Evolutionary conservation across 2,113 vertebrate species (phyloP), one percentile per base, ranked within the genome.

Genomic region (Pangasianodon hypophthalmus): DNA sequence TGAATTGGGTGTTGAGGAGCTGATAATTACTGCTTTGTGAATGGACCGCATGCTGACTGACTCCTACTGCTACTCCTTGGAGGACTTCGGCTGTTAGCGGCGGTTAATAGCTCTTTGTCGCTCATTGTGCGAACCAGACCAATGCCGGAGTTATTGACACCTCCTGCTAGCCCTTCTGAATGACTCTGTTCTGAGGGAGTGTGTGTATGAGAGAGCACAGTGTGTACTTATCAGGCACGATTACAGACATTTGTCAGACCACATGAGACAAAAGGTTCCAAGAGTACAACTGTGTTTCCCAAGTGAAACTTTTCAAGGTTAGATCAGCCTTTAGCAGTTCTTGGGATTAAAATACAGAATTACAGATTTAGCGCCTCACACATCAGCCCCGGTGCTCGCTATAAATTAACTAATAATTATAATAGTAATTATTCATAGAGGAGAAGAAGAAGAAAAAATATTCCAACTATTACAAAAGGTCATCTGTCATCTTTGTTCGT

Each of bases 11-110:
- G 44, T 16, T 89, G 77, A 89, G 86, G 62, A 60, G 4, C 24
- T 62, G 84, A 71, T 86, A 89, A 88, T 90, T 89, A 87, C 88
- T 67, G 69, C 64, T 88, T 64, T 88, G 37, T 93, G 81, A 92
- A 92, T 92, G 52, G 86, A 90, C 81, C 73, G 75, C 81, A 81
- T 90, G 91, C 92, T 92, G 88, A 69, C 92, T 88, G 88, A 73
- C n/a, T 54, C 60, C 52, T 44, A 91, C 88, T 69, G 88, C 90
- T 86, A 3, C n/a, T 67, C 75, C 32, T 81, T 32, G 14, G 56
- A 81, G 77, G 41, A 64, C 44, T n/a, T 7, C 5, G 69, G 19
- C 48, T 37, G 67, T 87, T 73, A 64, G 41, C 16, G n/a, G 37
- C 26, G 4, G 37, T 56, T 91, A 93, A 89, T 37, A 44, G 84